Conservation (phyloP, 2,113 vertebrate genomes). For the Colius striatus region DNA sequence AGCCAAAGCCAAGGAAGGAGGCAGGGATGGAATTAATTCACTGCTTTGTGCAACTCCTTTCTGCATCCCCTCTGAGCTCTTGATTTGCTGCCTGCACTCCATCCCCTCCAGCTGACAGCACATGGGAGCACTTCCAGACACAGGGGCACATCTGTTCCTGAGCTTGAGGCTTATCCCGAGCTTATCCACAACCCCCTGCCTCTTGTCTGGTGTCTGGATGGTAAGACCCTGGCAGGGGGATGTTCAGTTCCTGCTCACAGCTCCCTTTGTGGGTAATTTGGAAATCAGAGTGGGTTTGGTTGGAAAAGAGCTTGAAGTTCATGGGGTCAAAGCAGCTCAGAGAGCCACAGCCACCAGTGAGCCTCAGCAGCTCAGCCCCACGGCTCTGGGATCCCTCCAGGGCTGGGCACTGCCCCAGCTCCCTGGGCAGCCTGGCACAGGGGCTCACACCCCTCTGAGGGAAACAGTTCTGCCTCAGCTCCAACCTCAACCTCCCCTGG, state of each 20-base stretch:
- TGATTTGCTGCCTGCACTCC: background rate
- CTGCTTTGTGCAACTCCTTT: background rate
- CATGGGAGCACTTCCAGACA: background rate
- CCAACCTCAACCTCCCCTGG: too few species aligned
- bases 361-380: background rate
- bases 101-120: background rate
- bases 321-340: background rate
- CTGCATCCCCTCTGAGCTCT: background rate
- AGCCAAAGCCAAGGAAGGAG: background rate
- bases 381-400: too few species aligned
- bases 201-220: background rate
- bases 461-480: too few species aligned
- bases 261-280: background rate
- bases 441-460: too few species aligned
- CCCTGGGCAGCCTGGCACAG: too few species aligned
- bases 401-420: too few species aligned
- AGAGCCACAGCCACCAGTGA: background rate
- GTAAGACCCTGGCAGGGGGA: background rate
- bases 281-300: background rate
- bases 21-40: slow-evolving; percentile 10
- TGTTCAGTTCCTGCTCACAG: background rate
- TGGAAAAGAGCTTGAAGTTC: background rate
- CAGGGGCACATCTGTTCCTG: background rate
- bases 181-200: background rate
- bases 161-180: rapidly evolving